These are phyloP conservation scores for Xestia ashworthii DNA, from an alignment of 2,888 invertebrate genomes.

Conservation along the genomic window DNA sequence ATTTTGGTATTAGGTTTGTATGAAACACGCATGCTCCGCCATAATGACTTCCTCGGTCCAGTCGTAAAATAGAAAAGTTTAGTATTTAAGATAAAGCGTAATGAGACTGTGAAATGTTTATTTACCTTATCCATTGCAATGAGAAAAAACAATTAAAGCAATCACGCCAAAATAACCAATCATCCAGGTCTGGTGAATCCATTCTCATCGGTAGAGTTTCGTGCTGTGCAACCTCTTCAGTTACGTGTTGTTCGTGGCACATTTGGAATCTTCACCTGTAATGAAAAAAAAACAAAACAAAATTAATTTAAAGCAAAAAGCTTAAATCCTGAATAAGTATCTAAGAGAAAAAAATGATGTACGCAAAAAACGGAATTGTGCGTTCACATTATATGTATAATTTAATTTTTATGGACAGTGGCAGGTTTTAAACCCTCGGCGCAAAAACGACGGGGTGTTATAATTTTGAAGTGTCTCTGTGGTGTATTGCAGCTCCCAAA, in stretches of 20 bases:
- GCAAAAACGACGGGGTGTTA: too few relatives aligned
- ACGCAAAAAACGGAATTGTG: too few relatives aligned
- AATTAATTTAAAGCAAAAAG: neutral
- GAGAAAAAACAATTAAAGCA: neutral
- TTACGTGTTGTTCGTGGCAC: neutral
- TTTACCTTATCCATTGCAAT: neutral
- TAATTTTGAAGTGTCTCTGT: too few relatives aligned
- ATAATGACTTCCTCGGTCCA: neutral
- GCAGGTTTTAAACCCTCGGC: too few relatives aligned
- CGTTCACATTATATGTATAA: too few relatives aligned
- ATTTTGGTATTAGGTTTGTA: too few relatives aligned
- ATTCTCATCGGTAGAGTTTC: neutral
- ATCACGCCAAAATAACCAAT: neutral
- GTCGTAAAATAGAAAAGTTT: neutral
- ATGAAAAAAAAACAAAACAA: neutral
- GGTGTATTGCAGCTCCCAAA: too few relatives aligned
- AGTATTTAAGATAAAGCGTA: neutral
- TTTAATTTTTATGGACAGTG: too few relatives aligned
- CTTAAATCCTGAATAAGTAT: neutral
- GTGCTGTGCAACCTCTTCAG: neutral
- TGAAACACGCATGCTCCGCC: too few relatives aligned
- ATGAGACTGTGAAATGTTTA: neutral
- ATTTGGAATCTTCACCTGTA: neutral
- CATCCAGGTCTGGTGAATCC: neutral
- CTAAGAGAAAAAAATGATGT: too few relatives aligned